Base-by-base conservation (phyloP, 2,888 invertebrate genomes). In the Tenthredo mesomela region DNA sequence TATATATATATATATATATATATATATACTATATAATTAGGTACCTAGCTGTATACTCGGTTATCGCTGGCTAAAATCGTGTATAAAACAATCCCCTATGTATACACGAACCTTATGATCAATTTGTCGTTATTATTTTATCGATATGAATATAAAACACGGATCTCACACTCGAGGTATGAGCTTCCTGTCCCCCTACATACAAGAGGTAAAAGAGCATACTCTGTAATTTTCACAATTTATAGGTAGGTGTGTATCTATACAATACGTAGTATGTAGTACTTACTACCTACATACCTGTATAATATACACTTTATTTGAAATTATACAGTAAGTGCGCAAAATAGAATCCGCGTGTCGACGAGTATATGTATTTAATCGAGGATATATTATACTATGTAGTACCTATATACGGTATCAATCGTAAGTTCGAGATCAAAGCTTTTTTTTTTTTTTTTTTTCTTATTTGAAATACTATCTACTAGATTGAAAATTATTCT, bases 81-180 rank as follows among this genome's bases (percentile, higher is more conserved):
- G n/a, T 54, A 50, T n/a, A 50, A 50, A 50, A 50, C 15, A 50
- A 50, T 18, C 18, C 5, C 50, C 4, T 47, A 18, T 15, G 18
- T 50, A 54, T n/a, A 7, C n/a, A 61, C 61, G 61, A n/a, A 54
- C 54, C 54, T 54, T 54, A 12, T 61, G 25, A 61, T 61, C 61
- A 61, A 25, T 61, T 61, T 61, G 61, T 61, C 61, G 61, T 61
- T 61, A 61, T 61, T 61, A 61, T 61, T 61, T 61, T 54, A 0
- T 4, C 61, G 61, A 61, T 61, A 61, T 9, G 21, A 61, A 25
- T 61, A 61, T 47, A 47, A 61, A 61, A 61, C 61, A 61, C 25
- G 12, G 25, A 61, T 61, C n/a, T 54, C 18, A 54, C 54, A 18
- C 18, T 54, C 54, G 54, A n/a, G 54, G 18, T 54, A n/a, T 54